Evolutionary conservation across 2,113 vertebrate genomes (phyloP), one percentile per base, ranked within the genome.

Genomic region (Cairina moschata): DNA sequence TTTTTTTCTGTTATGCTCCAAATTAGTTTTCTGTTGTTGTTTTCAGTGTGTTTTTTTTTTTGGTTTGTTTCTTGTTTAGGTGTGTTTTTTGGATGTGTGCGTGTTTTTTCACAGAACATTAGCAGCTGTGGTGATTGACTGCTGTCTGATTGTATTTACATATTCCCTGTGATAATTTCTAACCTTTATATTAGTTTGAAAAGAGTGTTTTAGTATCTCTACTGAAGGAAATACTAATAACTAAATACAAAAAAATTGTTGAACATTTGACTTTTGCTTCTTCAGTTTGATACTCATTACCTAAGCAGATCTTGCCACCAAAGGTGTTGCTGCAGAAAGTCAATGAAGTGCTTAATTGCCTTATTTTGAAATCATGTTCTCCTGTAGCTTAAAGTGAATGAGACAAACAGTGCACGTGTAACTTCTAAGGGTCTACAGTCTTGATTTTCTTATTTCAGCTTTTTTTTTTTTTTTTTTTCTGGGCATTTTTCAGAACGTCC

Each of bases 401-500:
- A 89, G 17, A 36, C 7, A 16, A 34, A 40, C 38, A 40, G 62
- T 40, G 25, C 15, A 55, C 28, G 2, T 68, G 8, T 83, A 60
- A 62, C 28, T 62, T 88, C 12, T 78, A 16, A 83, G 25, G 4
- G 26, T 38, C 32, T 84, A 10, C 11, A 28, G 1, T 68, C 25
- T 48, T 86, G 15, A 25, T 5, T 92, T 78, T 65, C 52, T 58
- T 62, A 34, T 68, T 87, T 91, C 21, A 86, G 15, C 13, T 7
- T 28, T 58, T 48, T 60, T 71, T 54, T 15, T 3, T 17, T 7
- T 28, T 58, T 48, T 60, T 74, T 46, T 13, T 2, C 26, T 17
- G 26, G 75, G 5, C 80, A 38, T 80, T 97, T 96, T 92, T 66
- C 97, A 99, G 99, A 99, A 94, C 98, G 99, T 10, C 99, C 99